Conservation (phyloP, 1,140 invertebrate genomes). For the Drosophila mojavensis region DNA sequence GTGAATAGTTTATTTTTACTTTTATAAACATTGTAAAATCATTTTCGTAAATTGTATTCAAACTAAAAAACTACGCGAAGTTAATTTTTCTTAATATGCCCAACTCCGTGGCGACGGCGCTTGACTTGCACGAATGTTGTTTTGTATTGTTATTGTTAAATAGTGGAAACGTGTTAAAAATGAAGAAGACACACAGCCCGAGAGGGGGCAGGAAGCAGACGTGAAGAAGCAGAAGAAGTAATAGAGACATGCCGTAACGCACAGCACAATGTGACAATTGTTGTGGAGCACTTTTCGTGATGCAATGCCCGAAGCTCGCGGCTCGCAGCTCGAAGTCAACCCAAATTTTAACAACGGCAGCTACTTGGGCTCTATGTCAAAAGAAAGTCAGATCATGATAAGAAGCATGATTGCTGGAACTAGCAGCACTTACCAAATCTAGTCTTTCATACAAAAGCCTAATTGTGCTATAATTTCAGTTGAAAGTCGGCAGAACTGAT, state of each 20-base stretch:
- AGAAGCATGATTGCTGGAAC: slow-evolving; percentile 7
- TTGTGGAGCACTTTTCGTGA: slow-evolving; percentile 59
- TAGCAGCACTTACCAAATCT: not conserved
- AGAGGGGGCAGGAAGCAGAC: too few relatives aligned
- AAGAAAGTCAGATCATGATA: slow-evolving; percentile 45
- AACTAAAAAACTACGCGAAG: slow-evolving; percentile 13
- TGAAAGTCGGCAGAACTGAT: not conserved
- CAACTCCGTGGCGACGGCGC: slow-evolving; percentile 25
- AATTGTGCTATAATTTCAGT: slow-evolving; percentile 5
- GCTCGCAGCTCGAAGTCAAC: not conserved
- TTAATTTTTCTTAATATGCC: slow-evolving; percentile 45
- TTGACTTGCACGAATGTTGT: slow-evolving; percentile 41
- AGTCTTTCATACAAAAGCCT: not conserved
- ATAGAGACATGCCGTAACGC: slow-evolving; percentile 72
- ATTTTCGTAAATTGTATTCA: slow-evolving; percentile 27
- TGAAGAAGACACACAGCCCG: not conserved
- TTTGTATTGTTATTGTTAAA: slow-evolving; percentile 38
- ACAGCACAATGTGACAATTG: slow-evolving; percentile 75
- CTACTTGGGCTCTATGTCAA: slow-evolving; percentile 13
- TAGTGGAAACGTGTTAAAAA: slow-evolving; percentile 24
- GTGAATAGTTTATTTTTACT: not conserved
- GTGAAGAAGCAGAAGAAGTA: slow-evolving; percentile 22
- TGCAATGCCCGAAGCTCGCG: slow-evolving; percentile 41
- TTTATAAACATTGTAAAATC: slow-evolving; percentile 22
- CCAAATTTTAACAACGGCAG: slow-evolving; percentile 28